Base-by-base conservation (phyloP, 2,888 invertebrate genomes). In the Macroteleia sp. region DNA sequence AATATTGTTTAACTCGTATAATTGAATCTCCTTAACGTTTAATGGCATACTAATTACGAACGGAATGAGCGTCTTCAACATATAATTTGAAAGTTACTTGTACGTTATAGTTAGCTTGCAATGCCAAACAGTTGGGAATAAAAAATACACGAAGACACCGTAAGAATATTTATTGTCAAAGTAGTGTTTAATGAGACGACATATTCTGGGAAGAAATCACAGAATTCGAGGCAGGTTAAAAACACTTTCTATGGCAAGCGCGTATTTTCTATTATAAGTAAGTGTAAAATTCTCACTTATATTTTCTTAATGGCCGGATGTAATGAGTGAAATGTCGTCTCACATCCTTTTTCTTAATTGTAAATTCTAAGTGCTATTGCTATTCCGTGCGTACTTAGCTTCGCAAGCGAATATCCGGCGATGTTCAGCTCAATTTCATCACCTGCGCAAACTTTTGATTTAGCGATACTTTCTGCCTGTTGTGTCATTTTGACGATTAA, bases 231-330 rank as follows among this genome's bases (percentile, higher is more conserved):
- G 44, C 39, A 59, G 28, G 57, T 69, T 57, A 46, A 67, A 77
- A 77, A 64, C 59, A 71, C 69, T 77, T 73, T 77, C 69, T 77
- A 62, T 32, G 22, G n/a, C 67, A 32, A 12, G 17, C 10, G 28
- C 17, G 57, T 66, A 50, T 66, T 77, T 73, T 67, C 77, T 41
- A 77, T 73, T 73, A 67, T 56, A 34, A 64, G 67, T 50, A 71
- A 70, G 75, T 62, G 75, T 50, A 75, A 75, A 79, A 61, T 79
- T 75, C 78, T 79, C 78, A 75, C 78, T 70, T 56, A 42, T 48
- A 25, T 25, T 41, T 25, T 48, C 20, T 74, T 75, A 75, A 74
- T 71, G 57, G 67, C 70, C 70, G 78, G 75, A 79, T 62, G 52
- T 48, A 54, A 75, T 30, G 50, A 62, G 78, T 56, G 61, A 71